Base-by-base conservation (phyloP, 2,797 vertebrate species). In the Brachymystax lenok region DNA sequence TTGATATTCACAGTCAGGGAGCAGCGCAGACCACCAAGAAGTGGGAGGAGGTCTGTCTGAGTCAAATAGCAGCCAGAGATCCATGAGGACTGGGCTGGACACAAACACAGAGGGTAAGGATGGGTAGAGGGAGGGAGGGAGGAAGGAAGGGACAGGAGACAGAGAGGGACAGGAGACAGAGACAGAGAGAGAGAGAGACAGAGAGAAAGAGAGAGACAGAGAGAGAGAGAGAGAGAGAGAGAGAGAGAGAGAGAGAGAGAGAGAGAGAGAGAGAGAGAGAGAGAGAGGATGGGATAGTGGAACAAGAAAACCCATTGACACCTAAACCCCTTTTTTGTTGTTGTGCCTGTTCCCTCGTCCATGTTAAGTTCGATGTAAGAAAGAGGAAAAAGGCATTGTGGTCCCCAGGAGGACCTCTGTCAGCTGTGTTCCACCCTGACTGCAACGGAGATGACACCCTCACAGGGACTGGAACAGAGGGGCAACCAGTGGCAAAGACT, bases 71-170 rank as follows among this genome's bases (percentile, higher is more conserved):
- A 77, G 28, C 59, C 71, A 70, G 3, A 19, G 77, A 64, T 7
- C 24, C 71, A 92, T 87, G 82, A 88, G 89, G 82, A 8, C 71
- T 0, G 70, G 61, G 2, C 68, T 73, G 68, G 89, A 88, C 13
- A 77, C 71, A 0, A 85, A 88, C 1, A 71, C 64, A 0, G 82
- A 87, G 28, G 59, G 72, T 71, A 71, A 51, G 21, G n/a, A 71
- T 50, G 21, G 72, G 63, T 3, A 21, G 28, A 63, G 2, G 12
- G 24, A 63, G 28, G 4, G 17, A 63, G 14, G 28, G 28, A 3
- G 28, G 4, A 7, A 63, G 14, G 28, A 1, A 3, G 28, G 24
- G 30, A 16, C 16, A 12, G 17, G 28, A 40, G 14, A 21, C 6
- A 5, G 7, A 40, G 7, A 40, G 35, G 8, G 35, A 40, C 6